Evolutionary conservation across 1,140 invertebrate genomes (phyloP).

Genomic region (Danaus plexippus): DNA sequence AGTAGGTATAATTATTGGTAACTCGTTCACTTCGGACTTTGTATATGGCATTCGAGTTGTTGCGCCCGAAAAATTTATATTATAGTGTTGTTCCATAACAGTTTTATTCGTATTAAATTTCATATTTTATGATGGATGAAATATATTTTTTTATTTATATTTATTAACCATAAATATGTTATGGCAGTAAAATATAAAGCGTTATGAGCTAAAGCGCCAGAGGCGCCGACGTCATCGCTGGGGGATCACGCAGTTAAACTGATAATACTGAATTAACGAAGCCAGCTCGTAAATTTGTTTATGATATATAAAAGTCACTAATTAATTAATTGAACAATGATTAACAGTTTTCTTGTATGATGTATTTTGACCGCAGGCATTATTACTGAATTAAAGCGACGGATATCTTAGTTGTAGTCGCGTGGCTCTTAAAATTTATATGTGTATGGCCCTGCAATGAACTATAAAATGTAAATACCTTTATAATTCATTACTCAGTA

Average conservation of each 20-base stretch:
- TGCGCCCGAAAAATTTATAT: too few relatives aligned
- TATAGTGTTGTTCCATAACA: too few relatives aligned
- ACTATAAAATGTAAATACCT: constrained; percentile 22
- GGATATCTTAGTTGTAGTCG: constrained; percentile 49
- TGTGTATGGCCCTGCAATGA: constrained; percentile 31
- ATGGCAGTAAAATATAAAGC: too few relatives aligned
- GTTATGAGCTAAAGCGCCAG: constrained; percentile 7
- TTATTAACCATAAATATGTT: too few relatives aligned
- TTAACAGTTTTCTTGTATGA: constrained; percentile 49
- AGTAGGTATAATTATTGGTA: too few relatives aligned
- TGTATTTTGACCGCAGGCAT: constrained; percentile 32
- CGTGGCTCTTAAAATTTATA: constrained; percentile 39
- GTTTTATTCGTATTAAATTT: too few relatives aligned
- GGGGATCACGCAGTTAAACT: constrained; percentile 44
- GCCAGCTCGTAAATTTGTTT: constrained; percentile 56
- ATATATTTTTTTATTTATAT: too few relatives aligned
- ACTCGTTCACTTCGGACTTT: too few relatives aligned
- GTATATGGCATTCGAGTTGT: too few relatives aligned
- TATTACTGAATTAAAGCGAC: constrained; percentile 34
- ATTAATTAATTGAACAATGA: constrained; percentile 70
- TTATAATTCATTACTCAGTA: constrained; percentile 29
- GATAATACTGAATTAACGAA: constrained; percentile 66
- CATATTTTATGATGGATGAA: too few relatives aligned
- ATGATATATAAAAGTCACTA: constrained; percentile 67
- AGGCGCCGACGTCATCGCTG: constrained; percentile 12